Evolutionary conservation across 2,888 invertebrate genomes (phyloP).

Genomic region (Celastrina argiolus): DNA sequence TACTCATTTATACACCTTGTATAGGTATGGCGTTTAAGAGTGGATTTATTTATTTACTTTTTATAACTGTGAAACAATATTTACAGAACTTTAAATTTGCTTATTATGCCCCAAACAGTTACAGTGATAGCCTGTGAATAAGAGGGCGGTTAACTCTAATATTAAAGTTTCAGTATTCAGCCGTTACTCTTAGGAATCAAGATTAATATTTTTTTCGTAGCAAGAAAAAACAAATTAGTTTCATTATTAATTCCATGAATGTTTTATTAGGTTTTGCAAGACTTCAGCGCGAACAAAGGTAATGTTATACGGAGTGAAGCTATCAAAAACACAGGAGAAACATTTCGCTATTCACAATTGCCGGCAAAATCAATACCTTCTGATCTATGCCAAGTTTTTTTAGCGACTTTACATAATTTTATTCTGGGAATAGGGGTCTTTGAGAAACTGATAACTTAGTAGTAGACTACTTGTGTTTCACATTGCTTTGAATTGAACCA

Average conservation of each 20-base stretch:
- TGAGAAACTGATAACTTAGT: neutral
- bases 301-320: neutral
- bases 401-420: neutral
- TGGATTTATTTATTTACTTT: too few relatives aligned
- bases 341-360: neutral
- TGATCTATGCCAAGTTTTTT: neutral
- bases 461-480: neutral
- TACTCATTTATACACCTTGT: too few relatives aligned
- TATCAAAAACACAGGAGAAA: neutral
- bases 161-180: too few relatives aligned
- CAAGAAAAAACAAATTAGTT: constrained; percentile 1
- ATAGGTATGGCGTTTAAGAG: too few relatives aligned
- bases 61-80: too few relatives aligned
- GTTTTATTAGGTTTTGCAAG: neutral
- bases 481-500: neutral
- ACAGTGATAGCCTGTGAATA: too few relatives aligned
- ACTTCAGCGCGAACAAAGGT: neutral
- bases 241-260: neutral
- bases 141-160: too few relatives aligned
- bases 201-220: neutral
- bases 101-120: too few relatives aligned
- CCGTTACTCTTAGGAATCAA: neutral
- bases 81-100: too few relatives aligned
- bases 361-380: neutral
- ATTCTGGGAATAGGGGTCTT: neutral